Evolutionary conservation across 1,140 invertebrate genomes (phyloP).

Genomic region (Palaemon carinicauda): DNA sequence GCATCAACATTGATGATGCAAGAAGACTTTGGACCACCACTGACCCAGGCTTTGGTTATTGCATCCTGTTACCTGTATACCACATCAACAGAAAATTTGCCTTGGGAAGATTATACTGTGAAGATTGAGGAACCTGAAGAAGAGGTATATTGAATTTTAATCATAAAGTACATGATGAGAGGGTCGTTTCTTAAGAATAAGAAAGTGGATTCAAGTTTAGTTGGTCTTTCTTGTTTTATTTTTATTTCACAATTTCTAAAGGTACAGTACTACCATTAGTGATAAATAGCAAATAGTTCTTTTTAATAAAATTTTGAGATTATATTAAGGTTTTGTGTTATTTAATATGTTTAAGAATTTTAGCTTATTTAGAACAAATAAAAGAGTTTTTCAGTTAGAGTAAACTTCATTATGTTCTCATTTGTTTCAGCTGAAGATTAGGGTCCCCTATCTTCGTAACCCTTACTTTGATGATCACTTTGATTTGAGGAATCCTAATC

Average conservation of each 20-base stretch:
- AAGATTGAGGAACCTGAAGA: conserved; percentile 60
- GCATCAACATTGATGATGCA: conserved; percentile 86
- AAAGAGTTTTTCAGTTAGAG: background rate
- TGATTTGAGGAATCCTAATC: conserved; percentile 75
- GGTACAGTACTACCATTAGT: too few relatives aligned
- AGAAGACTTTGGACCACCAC: conserved; percentile 81
- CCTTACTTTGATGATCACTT: conserved; percentile 87
- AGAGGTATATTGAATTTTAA: background rate
- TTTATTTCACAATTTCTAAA: too few relatives aligned
- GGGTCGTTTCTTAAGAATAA: too few relatives aligned
- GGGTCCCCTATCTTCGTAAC: conserved; percentile 82
- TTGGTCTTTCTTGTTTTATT: too few relatives aligned
- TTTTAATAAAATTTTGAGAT: too few relatives aligned
- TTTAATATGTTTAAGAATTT: background rate
- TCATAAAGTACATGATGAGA: background rate
- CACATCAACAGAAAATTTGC: conserved; percentile 67
- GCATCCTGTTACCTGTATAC: conserved; percentile 81
- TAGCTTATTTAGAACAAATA: background rate
- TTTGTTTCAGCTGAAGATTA: conserved; percentile 72
- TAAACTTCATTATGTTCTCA: background rate
- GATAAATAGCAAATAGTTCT: too few relatives aligned
- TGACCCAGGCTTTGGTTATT: conserved; percentile 76
- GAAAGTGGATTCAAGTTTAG: too few relatives aligned
- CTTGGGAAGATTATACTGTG: conserved; percentile 66
- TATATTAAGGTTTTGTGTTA: too few relatives aligned